A percentile compares a stretch with the other conserved stretches of the same genome.
Evolutionary conservation across 2,797 vertebrate species (phyloP).

Genomic region (Octomys mimax): DNA sequence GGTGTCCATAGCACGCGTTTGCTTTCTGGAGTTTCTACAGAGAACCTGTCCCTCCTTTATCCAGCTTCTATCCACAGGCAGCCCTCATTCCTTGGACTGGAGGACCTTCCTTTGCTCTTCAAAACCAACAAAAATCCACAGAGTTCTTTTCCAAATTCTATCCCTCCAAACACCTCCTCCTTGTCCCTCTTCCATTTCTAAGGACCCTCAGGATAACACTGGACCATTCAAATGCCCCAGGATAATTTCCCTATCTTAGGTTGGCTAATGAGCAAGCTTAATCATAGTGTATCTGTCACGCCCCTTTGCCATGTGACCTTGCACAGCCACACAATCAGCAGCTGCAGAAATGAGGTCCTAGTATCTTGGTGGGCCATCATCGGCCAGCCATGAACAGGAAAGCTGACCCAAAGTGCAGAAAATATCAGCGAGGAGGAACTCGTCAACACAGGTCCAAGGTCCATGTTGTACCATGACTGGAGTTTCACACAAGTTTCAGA

Average conservation of each 20-base stretch:
- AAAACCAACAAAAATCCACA: not conserved
- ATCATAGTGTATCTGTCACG: not conserved
- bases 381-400: not conserved
- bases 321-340: not conserved
- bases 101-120: not conserved
- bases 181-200: not conserved
- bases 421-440: too few relatives aligned
- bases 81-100: not conserved
- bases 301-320: not conserved
- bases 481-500: conserved; percentile 2
- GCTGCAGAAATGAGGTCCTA: not conserved
- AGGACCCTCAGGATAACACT: not conserved
- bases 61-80: not conserved
- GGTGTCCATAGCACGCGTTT: not conserved
- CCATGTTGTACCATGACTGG: not conserved
- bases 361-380: not conserved
- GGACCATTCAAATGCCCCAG: not conserved
- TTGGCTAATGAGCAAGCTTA: not conserved
- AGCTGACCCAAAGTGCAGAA: fast-evolving
- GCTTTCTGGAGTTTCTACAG: not conserved
- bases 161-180: not conserved
- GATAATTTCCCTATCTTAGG: not conserved
- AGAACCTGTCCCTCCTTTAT: not conserved
- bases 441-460: not conserved
- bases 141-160: not conserved